Base-by-base conservation (phyloP, 2,888 invertebrate genomes). In the Amphiduros pacificus region DNA sequence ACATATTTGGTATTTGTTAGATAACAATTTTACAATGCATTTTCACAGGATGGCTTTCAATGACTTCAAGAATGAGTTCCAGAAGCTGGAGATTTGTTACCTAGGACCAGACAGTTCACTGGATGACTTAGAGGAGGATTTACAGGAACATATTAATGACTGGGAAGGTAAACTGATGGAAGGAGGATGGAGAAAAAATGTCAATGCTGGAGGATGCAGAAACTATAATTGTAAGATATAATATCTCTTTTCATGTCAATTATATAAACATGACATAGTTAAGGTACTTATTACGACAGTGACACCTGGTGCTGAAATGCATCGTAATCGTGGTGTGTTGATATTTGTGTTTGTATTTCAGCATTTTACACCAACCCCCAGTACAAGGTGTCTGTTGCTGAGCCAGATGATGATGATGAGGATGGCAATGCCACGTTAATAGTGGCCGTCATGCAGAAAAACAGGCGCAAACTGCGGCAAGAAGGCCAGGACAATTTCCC, bases 381-480 rank as follows among this genome's bases (percentile, higher is more conserved):
- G 72, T 82, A 74, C 71, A 74, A 75, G 52, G 75, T 82, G 49
- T 73, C 72, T 6, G 67, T 82, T 52, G 72, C 71, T 14, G 80
- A 81, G 62, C 74, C 82, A 26, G 86, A 86, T 67, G 82, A 84
- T 27, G 77, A 80, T 70, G 92, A 93, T 67, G 64, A 61, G 26
- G 88, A 90, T 0, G 92, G 94, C 64, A 91, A 92, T 77, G 97
- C 97, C 84, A 97, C 98, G 0, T 89, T 94, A 48, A 93, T 99
- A 76, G 89, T 95, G 31, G 96, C 93, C 0, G 86, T 99, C 2
- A 94, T 99, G 92, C 99, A 99, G 83, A 99, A 98, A 84, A 95
- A 97, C 85, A 88, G 97, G 49, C 88, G 98, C 70, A 91, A 94
- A 28, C 74, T 93, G 76, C 88, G 93, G 4, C 90, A 91, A 80